Base-by-base conservation (phyloP, 1,140 invertebrate species). In the Metaphire vulgaris region DNA sequence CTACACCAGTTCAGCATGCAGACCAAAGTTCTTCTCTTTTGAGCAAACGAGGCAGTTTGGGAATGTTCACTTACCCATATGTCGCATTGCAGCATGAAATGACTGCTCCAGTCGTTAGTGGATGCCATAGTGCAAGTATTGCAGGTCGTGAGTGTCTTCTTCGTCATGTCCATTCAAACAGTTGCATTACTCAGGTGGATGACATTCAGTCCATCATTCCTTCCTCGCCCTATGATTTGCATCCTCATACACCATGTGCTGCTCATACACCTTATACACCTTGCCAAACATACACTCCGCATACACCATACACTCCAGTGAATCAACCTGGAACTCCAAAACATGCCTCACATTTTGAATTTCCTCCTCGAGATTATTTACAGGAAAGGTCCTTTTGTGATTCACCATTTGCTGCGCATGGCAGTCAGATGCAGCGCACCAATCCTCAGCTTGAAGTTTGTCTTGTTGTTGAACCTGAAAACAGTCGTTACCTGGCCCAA, bases 401-500 rank as follows among this genome's bases (percentile, higher is more conserved):
- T 21, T 56, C 41, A 21, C 41, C 41, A 21, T 56, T 12, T 28
- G 74, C 77, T 12, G 2, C 33, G 65, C 74, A 65, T n/a, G n/a
- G n/a, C 31, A 72, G 69, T 41, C 65, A 76, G 31, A 34, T 76
- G 2, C 73, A 56, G 69, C 78, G 77, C 33, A 34, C 80, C 15
- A 78, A 76, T 69, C 79, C 78, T 30, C 68, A 78, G 66, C 75
- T 77, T 64, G 56, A 29, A 16, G 30, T 29, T 2, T 26, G 32
- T 21, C 72, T 41, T 16, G 15, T 29, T 6, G 29, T 32, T 21
- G 26, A 28, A 26, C 30, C 30, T 16, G 33, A 41, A 41, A 32
- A 32, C 2, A 26, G 33, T 33, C 69, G 26, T 26, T 71, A 29
- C 32, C 29, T n/a, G n/a, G n/a, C n/a, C n/a, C n/a, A n/a, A n/a